Evolutionary conservation across 1,140 invertebrate species (phyloP), one percentile per base, ranked within the genome.

Genomic region (Drosophila ambigua): DNA sequence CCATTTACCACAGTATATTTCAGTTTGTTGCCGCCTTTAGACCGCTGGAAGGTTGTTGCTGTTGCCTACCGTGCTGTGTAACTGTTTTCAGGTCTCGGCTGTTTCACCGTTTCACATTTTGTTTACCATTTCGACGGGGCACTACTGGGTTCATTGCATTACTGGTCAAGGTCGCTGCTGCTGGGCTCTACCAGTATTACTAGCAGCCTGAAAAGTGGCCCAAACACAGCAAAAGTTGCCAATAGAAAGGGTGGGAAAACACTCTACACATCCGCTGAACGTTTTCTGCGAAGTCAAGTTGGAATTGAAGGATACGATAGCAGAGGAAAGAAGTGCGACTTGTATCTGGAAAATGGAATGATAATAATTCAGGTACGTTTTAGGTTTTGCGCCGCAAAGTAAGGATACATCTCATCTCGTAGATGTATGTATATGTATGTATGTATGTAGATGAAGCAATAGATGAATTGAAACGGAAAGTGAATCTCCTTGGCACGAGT

Each of bases 131-230:
- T 66, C 23, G 52, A 31, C 24, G 53, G 24, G 13, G 48, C 50
- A 65, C 51, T 54, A 20, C 61, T 69, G 82, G 63, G 83, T 88
- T 87, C 79, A 88, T 69, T 88, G 71, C 71, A 78, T 87, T 75
- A 43, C 66, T 82, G 82, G 83, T 82, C 82, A 87, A 87, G 82
- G 82, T 79, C 83, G 79, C 60, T 71, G 26, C 51, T 71, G 49
- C 64, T 76, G 52, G 64, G 74, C 77, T 67, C 41, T 63, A 20
- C 20, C 20, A 20, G 20, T 20, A 59, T 62, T 55, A 46, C 61
- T 55, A 81, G 62, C 60, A 65, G 58, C 54, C 62, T 87, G 74
- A 69, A 71, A 78, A 81, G 50, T 74, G 73, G 54, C 45, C 11
- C 20, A 71, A 71, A 45, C 59, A 39, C 11, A 39, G 35, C 4